Evolutionary conservation across 2,113 vertebrate genomes (phyloP), one percentile per base, ranked within the genome.

Genomic region (Dryoscopus gambensis): DNA sequence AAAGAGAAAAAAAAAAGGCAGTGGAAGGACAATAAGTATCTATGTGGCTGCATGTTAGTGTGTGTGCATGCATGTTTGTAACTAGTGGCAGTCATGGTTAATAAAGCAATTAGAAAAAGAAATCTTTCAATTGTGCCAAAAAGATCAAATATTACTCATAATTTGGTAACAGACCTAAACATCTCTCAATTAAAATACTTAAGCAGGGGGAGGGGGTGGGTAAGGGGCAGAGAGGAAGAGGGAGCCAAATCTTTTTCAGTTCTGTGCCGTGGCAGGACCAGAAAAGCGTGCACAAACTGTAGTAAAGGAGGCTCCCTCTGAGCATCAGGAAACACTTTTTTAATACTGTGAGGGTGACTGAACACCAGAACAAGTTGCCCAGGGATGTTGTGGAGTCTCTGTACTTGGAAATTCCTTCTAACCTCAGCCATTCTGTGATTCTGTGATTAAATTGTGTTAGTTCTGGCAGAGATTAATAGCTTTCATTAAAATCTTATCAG

Each of bases 181-280:
- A 10, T 37, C 8, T 69, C 7, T 28, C 23, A 64, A 22, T 28
- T 39, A 65, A 87, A 75, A 75, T 42, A 42, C 8, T 11, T 27
- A 37, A 33, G 5, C 0, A 2, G 17, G 6, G 2, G 5, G 4
- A 20, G 44, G 2, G 1, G 3, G 3, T 27, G 11, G 2, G 5
- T 1, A 17, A 7, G 7, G 1, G 1, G 6, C 13, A 62, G n/a
- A n/a, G 7, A n/a, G 4, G 8, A 60, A 62, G 37, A 70, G 4
- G 5, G 16, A 63, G 7, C 2, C 15, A 9, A 16, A 9, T 56
- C 2, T 7, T 67, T 52, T 59, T 60, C 40, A 33, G 10, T 77
- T n/a, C 11, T 55, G 3, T 3, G 4, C 44, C 60, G 24, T 39
- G 57, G 27, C 12, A 23, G 30, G 23, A 73, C 25, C 11, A 84